Evolutionary conservation across 1,140 invertebrate genomes (phyloP).

Genomic region (Planococcus citri): DNA sequence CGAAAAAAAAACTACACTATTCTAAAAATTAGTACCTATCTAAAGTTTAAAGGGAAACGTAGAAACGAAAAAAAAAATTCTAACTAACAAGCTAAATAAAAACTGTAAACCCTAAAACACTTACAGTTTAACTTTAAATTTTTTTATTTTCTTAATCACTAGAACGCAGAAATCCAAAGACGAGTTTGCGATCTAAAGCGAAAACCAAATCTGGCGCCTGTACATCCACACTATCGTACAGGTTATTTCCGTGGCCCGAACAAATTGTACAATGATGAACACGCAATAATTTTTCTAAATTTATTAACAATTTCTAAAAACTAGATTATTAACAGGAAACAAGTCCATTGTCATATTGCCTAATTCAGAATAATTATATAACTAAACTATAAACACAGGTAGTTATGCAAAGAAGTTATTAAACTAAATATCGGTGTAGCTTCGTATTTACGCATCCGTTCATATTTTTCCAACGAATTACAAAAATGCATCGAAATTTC

Average conservation of each 20-base stretch:
- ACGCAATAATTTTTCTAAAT: conserved; percentile 13
- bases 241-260: neutral
- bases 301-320: conserved; percentile 16
- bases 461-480: no score
- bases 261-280: conserved; percentile 11
- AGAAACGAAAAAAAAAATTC: neutral
- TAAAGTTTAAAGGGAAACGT: neutral
- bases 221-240: conserved; percentile 10
- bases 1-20: neutral
- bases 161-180: neutral
- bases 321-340: conserved; percentile 16
- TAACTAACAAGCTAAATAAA: conserved; percentile 19
- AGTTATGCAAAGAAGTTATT: neutral
- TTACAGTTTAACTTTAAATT: conserved; percentile 18
- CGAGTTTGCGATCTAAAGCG: neutral
- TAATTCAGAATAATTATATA: neutral
- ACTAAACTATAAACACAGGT: neutral
- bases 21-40: conserved; percentile 1
- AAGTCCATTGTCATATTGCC: conserved; percentile 5
- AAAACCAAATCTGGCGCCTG: neutral
- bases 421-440: no score
- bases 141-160: conserved; percentile 13
- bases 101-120: conserved; percentile 19
- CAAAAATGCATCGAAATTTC: no score
- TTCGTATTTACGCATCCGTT: no score